Conservation (phyloP, 2,113 vertebrate genomes). For the Lagenorhynchus albirostris region DNA sequence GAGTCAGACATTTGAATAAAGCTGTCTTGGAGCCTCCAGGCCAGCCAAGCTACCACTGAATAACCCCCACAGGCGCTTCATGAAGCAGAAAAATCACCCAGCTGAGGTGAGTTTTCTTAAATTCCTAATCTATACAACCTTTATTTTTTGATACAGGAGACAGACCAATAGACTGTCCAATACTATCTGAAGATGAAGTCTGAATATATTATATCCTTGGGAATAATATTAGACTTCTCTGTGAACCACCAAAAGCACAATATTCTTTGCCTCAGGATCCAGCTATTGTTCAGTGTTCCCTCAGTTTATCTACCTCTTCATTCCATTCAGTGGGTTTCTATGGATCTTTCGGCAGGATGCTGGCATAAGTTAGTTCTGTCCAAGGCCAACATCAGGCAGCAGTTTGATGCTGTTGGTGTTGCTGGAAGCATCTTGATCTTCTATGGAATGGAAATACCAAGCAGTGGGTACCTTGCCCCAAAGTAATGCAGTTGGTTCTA, state of each 20-base stretch:
- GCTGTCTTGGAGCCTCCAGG: neutral
- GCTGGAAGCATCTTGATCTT: conserved; percentile 85
- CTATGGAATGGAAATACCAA: conserved; percentile 79
- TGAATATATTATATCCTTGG: conserved; percentile 94
- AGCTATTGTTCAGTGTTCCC: conserved; percentile 90
- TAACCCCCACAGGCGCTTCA: neutral
- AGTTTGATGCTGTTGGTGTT: conserved; percentile 83
- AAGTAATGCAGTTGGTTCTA: conserved; percentile 75
- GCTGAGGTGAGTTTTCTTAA: neutral
- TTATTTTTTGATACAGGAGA: conserved; percentile 92
- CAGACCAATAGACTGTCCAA: conserved; percentile 89
- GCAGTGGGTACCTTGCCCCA: conserved; percentile 77
- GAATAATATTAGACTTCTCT: conserved; percentile 92
- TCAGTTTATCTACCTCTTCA: conserved; percentile 84
- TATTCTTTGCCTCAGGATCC: conserved; percentile 90
- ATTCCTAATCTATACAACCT: conserved; percentile 48
- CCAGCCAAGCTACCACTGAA: neutral
- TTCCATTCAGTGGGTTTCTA: conserved; percentile 88
- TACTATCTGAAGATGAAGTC: conserved; percentile 90
- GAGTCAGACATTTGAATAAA: neutral
- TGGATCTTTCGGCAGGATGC: conserved; percentile 85
- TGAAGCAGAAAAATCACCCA: neutral
- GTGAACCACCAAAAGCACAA: conserved; percentile 90
- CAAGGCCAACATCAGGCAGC: conserved; percentile 82
- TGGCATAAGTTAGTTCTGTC: conserved; percentile 88